A percentile compares a stretch with the other conserved stretches of the same genome.
Evolutionary conservation across 2,888 invertebrate species (phyloP).

Genomic region (Anoplius nigerrimus): DNA sequence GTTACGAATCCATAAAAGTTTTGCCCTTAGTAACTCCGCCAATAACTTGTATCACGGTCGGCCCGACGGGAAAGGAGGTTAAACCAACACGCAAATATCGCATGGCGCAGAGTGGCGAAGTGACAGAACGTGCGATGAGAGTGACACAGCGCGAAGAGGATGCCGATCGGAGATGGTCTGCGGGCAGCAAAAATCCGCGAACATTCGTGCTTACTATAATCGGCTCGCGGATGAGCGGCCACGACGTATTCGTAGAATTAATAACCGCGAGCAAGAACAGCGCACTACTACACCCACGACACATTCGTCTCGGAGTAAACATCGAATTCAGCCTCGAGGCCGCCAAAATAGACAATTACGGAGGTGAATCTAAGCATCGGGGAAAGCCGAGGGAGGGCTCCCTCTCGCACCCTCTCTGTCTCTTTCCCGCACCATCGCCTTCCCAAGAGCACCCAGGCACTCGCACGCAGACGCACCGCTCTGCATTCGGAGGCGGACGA

Average conservation of each 20-base stretch:
- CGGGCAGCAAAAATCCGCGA: too few species aligned
- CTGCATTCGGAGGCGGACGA: constrained; percentile 35
- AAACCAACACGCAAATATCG: too few species aligned
- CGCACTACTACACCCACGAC: not conserved
- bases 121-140: too few species aligned
- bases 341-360: constrained; percentile 39
- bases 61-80: too few species aligned
- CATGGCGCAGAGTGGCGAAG: too few species aligned
- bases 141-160: too few species aligned
- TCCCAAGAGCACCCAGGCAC: constrained; percentile 46
- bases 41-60: too few species aligned
- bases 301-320: constrained; percentile 21
- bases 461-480: constrained; percentile 52
- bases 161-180: too few species aligned
- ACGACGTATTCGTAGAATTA: constrained; percentile 5
- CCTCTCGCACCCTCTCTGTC: constrained; percentile 39
- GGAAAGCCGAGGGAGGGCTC: constrained; percentile 29
- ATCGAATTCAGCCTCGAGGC: constrained; percentile 37
- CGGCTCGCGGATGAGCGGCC: not conserved
- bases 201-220: too few species aligned
- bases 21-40: too few species aligned
- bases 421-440: constrained; percentile 40
- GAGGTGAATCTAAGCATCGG: constrained; percentile 27
- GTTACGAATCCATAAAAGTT: too few species aligned
- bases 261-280: not conserved